Evolutionary conservation across 2,113 vertebrate genomes (phyloP), one percentile per base, ranked within the genome.

Genomic region (Channa maculata): DNA sequence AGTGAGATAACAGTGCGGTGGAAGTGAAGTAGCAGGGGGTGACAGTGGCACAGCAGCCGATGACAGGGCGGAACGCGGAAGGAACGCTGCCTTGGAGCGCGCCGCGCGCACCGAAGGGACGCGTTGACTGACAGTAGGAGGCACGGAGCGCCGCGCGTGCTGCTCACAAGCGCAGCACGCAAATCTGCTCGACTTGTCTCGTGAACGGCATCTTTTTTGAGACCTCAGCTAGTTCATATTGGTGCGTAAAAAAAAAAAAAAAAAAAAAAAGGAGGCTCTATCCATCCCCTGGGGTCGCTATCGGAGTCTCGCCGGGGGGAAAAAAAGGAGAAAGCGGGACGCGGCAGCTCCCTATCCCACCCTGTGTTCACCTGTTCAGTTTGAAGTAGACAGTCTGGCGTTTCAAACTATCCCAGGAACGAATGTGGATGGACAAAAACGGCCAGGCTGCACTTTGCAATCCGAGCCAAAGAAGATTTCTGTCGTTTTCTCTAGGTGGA

Each of bases 101-200:
- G 77, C 76, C 33, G 77, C 70, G 82, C 82, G 74, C 34, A 85
- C 74, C 8, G 75, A 39, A 5, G 71, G 72, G 88, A 80, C 83
- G 77, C 71, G 60, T 24, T 84, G 83, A 88, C 66, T 88, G 91
- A 87, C 87, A 88, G 87, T 66, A 70, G 45, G 80, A 84, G 88
- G 76, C 69, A 88, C 80, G 10, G 71, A 81, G 84, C 82, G 85
- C 84, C 79, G 65, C 68, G 86, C 49, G 83, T 83, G 59, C 24
- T 24, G 86, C 73, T 82, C 64, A 34, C 76, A 33, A 75, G 70
- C 65, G 71, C 79, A 86, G 86, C 81, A 46, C 44, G 75, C 73
- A 88, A 77, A 89, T 88, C 85, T 86, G 66, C 69, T 44, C 55
- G 67, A 70, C 65, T 80, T 64, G 82, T 87, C 63, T 24, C 24